Evolutionary conservation across 2,797 vertebrate species (phyloP).

Genomic region (Acipenser ruthenus): DNA sequence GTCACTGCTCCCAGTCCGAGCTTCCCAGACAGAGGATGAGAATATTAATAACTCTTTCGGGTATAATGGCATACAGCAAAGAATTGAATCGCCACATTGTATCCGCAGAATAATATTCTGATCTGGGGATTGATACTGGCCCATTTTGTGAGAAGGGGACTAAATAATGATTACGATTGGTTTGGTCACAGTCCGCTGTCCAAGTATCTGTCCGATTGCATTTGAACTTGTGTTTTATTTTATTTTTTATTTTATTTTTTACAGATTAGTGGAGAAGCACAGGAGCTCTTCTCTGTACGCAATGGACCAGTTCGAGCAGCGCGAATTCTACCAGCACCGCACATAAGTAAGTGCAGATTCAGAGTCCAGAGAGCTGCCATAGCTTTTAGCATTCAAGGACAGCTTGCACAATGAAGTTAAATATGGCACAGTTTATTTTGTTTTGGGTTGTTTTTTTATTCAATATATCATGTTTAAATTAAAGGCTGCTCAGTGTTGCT

Average conservation of each 20-base stretch:
- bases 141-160: too few relatives aligned
- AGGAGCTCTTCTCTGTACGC: conserved; percentile 91
- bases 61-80: too few relatives aligned
- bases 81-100: too few relatives aligned
- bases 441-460: conserved; percentile 33
- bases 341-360: conserved; percentile 75
- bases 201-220: too few relatives aligned
- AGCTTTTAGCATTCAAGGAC: conserved; percentile 27
- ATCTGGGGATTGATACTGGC: too few relatives aligned
- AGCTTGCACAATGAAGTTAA: conserved; percentile 38
- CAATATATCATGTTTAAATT: conserved; percentile 38
- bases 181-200: too few relatives aligned
- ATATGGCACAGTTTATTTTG: conserved; percentile 33
- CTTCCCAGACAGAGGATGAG: too few relatives aligned
- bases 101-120: too few relatives aligned
- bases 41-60: too few relatives aligned
- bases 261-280: conserved; percentile 89
- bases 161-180: too few relatives aligned
- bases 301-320: conserved; percentile 86
- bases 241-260: conserved; percentile 19
- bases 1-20: too few relatives aligned
- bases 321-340: conserved; percentile 80
- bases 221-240: background rate
- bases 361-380: background rate
- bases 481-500: conserved; percentile 39